phyloP scores from a whole-genome alignment of 2,113 vertebrate genomes.

The Chaetops frenatus region DNA sequence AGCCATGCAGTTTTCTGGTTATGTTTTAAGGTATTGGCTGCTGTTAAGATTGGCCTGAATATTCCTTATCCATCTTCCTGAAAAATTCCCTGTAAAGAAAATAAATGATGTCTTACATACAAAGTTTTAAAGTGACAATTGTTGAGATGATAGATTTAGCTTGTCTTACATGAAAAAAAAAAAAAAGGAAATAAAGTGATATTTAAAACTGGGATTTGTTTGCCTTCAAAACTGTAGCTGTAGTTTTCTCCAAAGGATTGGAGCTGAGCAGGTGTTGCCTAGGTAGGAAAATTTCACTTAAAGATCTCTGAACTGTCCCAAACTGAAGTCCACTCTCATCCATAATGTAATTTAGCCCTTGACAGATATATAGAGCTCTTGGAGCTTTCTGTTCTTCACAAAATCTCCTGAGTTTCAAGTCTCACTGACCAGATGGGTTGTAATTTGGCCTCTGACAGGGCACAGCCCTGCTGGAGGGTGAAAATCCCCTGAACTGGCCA shows the following conservation, averaged over 20 bases:
- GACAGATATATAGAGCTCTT: slow-evolving; percentile 56
- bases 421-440: slow-evolving; percentile 60
- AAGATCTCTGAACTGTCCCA: slow-evolving; percentile 62
- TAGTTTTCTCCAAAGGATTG: slow-evolving; percentile 11
- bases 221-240: background rate
- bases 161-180: background rate
- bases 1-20: background rate
- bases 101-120: background rate
- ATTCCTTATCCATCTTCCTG: background rate
- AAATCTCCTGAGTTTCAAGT: slow-evolving; percentile 59
- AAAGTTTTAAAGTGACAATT: background rate
- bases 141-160: background rate
- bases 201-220: background rate
- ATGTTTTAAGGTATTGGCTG: background rate
- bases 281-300: slow-evolving; percentile 55
- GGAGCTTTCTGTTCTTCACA: slow-evolving; percentile 48
- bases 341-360: slow-evolving; percentile 61
- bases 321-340: slow-evolving; percentile 51
- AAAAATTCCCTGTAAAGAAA: background rate
- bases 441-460: slow-evolving; percentile 63
- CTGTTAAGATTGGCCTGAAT: background rate
- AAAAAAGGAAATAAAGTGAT: background rate
- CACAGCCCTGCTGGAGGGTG: slow-evolving; percentile 33
- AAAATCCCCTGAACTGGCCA: slow-evolving; percentile 57
- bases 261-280: background rate